These are phyloP conservation scores for Phoenicopterus ruber DNA, from an alignment of 2,113 vertebrate species.

Conservation along the genomic window DNA sequence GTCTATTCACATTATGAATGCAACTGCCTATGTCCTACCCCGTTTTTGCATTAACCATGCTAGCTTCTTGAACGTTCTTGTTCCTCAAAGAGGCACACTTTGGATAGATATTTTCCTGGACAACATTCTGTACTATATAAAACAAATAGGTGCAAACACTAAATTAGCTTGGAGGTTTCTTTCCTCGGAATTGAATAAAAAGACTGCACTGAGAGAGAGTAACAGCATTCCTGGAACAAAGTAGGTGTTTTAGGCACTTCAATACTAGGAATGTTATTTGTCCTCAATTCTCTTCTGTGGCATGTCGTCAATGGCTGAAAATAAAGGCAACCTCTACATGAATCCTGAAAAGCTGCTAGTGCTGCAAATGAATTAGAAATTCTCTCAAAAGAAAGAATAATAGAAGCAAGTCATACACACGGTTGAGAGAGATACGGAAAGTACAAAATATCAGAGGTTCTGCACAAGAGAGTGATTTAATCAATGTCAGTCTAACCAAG, in stretches of 20 bases:
- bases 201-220: not conserved
- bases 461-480: slow-evolving; percentile 23
- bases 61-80: not conserved
- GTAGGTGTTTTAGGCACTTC: not conserved
- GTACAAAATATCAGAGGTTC: slow-evolving; percentile 7
- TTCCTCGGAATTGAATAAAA: not conserved
- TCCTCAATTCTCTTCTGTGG: not conserved
- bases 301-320: not conserved
- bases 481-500: not conserved
- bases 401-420: not conserved
- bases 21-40: not conserved
- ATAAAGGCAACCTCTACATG: not conserved
- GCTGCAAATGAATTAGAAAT: not conserved
- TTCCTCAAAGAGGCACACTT: not conserved
- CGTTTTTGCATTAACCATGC: not conserved
- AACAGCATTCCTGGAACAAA: not conserved
- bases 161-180: not conserved
- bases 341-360: not conserved
- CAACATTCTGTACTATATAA: not conserved
- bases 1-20: not conserved
- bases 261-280: not conserved
- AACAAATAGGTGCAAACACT: not conserved
- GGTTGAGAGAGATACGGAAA: not conserved
- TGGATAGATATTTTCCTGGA: not conserved
- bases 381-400: not conserved